Conservation (phyloP, 2,888 invertebrate species). For the Hymenopus coronatus region DNA sequence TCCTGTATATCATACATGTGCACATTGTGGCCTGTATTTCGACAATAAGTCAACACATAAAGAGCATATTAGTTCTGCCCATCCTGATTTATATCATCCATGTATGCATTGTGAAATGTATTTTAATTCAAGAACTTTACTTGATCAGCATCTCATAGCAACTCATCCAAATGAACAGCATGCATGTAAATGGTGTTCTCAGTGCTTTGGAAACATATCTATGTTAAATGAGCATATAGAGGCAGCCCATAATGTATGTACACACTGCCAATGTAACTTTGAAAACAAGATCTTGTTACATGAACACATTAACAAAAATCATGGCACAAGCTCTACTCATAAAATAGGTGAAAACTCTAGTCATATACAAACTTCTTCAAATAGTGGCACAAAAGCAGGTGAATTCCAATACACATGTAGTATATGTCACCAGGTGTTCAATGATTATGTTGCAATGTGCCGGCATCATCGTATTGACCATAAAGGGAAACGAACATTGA, state of each 20-base stretch:
- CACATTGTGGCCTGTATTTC: neutral
- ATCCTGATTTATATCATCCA: constrained; percentile 19
- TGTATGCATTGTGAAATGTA: constrained; percentile 5
- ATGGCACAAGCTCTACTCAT: neutral
- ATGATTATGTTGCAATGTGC: constrained; percentile 46
- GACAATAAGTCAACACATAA: neutral
- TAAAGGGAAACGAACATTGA: neutral
- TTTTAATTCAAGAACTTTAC: neutral
- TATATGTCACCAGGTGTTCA: constrained; percentile 46
- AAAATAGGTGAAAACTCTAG: neutral
- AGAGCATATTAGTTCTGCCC: neutral
- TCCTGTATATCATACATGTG: neutral
- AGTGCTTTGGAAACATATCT: neutral
- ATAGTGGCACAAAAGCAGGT: neutral
- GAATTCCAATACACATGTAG: constrained; percentile 43
- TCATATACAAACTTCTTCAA: neutral
- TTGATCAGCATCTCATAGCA: constrained; percentile 8
- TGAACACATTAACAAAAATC: neutral
- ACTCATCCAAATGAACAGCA: constrained; percentile 1
- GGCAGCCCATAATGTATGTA: neutral
- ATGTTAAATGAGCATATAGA: neutral
- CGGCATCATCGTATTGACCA: constrained; percentile 46
- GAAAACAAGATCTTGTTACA: neutral
- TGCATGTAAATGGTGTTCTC: neutral
- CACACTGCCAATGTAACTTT: neutral